Evolutionary conservation across 2,888 invertebrate species (phyloP), one percentile per base, ranked within the genome.

Genomic region (Falcaria lacertinaria): DNA sequence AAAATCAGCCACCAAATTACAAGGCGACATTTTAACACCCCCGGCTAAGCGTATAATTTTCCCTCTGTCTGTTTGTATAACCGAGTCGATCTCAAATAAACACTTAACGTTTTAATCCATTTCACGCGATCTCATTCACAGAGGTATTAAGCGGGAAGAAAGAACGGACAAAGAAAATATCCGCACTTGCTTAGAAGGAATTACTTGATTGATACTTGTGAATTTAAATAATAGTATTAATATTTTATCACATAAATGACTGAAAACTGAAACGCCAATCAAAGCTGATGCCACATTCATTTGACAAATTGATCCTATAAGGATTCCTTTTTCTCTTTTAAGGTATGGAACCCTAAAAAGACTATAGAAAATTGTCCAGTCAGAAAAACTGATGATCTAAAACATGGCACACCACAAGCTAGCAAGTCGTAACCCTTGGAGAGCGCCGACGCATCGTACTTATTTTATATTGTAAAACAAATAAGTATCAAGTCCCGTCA

Each of bases 41-140:
- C 63, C 14, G 22, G 14, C 13, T 6, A 14, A 54, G 49, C 74
- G 73, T 77, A 83, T 85, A 85, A 85, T 83, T 85, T 76, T 72
- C 71, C 64, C 65, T 50, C 71, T 57, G 74, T 69, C 71, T 85
- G 78, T 83, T 82, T 80, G 78, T 78, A 61, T 79, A 81, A 78
- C 80, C 75, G 69, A 60, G 58, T 60, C 70, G 76, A 72, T 74
- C 75, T 69, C 67, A 74, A 84, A 86, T 85, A 86, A 86, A 86
- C 78, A 86, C 83, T 86, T 82, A 79, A 64, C 78, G 75, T 63
- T 60, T 78, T 81, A 84, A 86, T 86, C 81, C 85, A 81, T 81
- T 85, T 82, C 74, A 77, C 56, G 59, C 69, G 74, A 78, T 80
- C 77, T 80, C 71, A 80, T 82, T 77, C 75, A 59, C 57, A 56